These are phyloP conservation scores for Porites rus DNA, from an alignment of 92 coral and sea anemone genomes.

Conservation along the genomic window DNA sequence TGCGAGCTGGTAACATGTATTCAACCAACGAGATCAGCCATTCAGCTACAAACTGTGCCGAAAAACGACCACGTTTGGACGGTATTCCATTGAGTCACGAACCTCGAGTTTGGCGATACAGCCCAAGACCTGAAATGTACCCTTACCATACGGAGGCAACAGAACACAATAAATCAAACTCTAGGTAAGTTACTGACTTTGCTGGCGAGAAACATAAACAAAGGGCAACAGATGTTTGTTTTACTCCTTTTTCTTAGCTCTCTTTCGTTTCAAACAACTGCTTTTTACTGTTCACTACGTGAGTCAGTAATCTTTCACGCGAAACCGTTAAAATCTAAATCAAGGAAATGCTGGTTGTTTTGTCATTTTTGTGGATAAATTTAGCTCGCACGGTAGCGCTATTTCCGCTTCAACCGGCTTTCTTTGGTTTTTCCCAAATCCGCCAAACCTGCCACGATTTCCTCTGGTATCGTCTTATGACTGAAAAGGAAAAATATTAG, in stretches of 20 bases:
- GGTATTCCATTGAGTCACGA: conserved; percentile 48
- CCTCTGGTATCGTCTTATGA: not conserved
- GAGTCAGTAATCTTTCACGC: not conserved
- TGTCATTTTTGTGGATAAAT: conserved; percentile 38
- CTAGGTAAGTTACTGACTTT: conserved; percentile 18
- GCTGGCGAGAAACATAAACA: not conserved
- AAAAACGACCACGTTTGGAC: conserved; percentile 25
- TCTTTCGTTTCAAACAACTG: not conserved
- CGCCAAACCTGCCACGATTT: conserved; percentile 2
- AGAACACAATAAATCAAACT: conserved; percentile 41
- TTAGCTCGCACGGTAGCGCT: conserved; percentile 27
- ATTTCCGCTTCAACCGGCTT: conserved; percentile 3
- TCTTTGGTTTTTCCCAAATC: conserved; percentile 26
- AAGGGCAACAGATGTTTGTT: not conserved
- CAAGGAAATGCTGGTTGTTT: conserved; percentile 10
- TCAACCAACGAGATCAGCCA: conserved; percentile 5
- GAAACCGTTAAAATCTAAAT: conserved; percentile 19
- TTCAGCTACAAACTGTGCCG: conserved; percentile 6
- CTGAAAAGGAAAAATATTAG: not conserved
- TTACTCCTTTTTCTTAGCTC: not conserved
- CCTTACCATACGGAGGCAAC: conserved; percentile 38
- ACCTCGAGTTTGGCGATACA: conserved; percentile 45
- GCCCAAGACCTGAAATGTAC: conserved; percentile 43
- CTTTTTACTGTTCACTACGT: not conserved
- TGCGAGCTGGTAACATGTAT: conserved; percentile 48